Base-by-base conservation (phyloP, 2,113 vertebrate genomes). In the Nerophis ophidion region DNA sequence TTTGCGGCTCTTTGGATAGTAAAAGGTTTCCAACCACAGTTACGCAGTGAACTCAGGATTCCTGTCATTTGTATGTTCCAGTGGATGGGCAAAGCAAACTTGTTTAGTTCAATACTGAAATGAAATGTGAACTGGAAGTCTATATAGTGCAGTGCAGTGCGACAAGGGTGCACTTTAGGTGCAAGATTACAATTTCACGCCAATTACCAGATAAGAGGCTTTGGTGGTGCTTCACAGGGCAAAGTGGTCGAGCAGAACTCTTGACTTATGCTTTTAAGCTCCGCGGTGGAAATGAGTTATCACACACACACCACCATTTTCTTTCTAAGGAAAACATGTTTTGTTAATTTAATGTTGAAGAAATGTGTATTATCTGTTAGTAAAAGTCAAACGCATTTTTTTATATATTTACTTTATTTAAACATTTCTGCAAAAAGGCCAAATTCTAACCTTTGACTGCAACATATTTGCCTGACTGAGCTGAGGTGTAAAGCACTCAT, bases 151-250 rank as follows among this genome's bases (percentile, higher is more conserved):
- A 5, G 40, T 44, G 11, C 11, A 4, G 40, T 44, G 10, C 12
- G 10, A 4, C 40, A 44, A 44, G 26, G 2, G 15, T 36, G 57
- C 14, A n/a, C 19, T 16, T 9, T 70, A 79, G 65, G 76, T 84
- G 70, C 84, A 85, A 84, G 71, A 79, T 76, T 77, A 86, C 61
- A 79, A 70, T 80, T 84, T 60, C 59, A 76, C 66, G 57, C 70
- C 40, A 74, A 84, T 87, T 87, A 86, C 68, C 65, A 8, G 78
- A 81, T 87, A 88, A 89, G 84, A 51, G 77, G 85, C 84, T 89
- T 88, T 85, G 72, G 61, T 57, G 33, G 8, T 33, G 17, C 60
- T 71, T 36, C 65, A 60, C 44, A 49, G 47, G 63, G 46, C 62
- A 4, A 66, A 50, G 38, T 19, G n/a, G 36, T 44, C 13, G 46